Evolutionary conservation across 2,888 invertebrate species (phyloP).

Genomic region (Eupelmus urozonus): DNA sequence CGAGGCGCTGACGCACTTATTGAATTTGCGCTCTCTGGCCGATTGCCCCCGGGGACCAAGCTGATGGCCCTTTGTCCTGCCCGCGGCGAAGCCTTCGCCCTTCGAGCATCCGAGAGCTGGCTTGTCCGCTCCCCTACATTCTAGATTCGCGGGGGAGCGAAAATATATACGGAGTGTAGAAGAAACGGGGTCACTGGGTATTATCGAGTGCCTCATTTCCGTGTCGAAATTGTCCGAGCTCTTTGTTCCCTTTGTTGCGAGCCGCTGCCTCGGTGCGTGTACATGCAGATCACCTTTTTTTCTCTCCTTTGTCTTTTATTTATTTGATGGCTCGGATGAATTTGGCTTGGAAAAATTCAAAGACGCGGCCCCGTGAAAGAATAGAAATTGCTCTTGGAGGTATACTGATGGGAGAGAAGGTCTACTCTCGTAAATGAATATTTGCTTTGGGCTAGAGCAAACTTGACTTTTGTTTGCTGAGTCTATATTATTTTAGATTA

Average conservation of each 20-base stretch:
- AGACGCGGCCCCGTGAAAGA: no score
- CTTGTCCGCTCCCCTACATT: background rate
- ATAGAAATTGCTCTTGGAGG: no score
- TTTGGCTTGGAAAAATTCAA: background rate
- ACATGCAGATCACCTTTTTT: background rate
- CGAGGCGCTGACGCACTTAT: no score
- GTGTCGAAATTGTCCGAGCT: conserved; percentile 33
- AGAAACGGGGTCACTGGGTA: conserved; percentile 50
- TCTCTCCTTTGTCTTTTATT: background rate
- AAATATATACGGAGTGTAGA: background rate
- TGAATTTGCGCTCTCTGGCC: background rate
- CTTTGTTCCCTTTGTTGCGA: conserved; percentile 18
- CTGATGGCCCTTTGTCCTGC: background rate
- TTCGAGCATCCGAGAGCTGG: background rate
- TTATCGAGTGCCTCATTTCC: conserved; percentile 40
- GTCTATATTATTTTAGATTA: no score
- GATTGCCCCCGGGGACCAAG: background rate
- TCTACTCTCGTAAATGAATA: no score
- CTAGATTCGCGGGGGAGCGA: background rate
- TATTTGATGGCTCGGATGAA: background rate
- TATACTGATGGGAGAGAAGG: no score
- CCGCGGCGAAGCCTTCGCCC: background rate
- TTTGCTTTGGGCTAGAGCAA: no score
- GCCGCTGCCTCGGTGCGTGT: no score
- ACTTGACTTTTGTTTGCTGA: no score